A percentile compares a stretch with the other conserved stretches of the same genome.
These are phyloP conservation scores for Drosophila sturtevanti DNA, from an alignment of 1,140 invertebrate species.

Conservation along the genomic window DNA sequence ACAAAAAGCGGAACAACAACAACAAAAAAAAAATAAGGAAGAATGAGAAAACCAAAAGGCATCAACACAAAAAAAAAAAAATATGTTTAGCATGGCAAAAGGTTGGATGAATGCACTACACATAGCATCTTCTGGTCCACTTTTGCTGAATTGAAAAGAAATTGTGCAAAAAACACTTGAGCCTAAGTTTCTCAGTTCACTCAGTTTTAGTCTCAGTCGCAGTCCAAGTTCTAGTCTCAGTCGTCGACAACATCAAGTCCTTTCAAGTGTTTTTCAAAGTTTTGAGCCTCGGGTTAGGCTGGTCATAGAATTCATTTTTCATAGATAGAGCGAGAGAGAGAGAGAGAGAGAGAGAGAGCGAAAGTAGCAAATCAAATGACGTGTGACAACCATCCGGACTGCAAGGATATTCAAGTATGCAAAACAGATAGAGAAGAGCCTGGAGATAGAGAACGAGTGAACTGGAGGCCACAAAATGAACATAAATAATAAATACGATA, in stretches of 20 bases:
- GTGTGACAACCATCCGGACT: constrained; percentile 63
- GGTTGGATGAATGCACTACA: constrained; percentile 32
- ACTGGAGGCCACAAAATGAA: constrained; percentile 1
- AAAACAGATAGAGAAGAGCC: constrained; percentile 15
- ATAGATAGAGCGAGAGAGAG: constrained; percentile 5
- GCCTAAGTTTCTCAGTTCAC: constrained; percentile 29
- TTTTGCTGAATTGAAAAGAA: constrained; percentile 80
- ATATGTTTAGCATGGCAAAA: constrained; percentile 60
- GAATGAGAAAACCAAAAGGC: constrained; percentile 48
- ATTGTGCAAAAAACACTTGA: constrained; percentile 80
- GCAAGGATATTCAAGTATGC: constrained; percentile 57
- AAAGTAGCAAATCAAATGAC: constrained; percentile 74
- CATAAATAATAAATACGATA: constrained; percentile 11
- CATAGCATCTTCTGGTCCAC: constrained; percentile 59
- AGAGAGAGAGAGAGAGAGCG: not conserved
- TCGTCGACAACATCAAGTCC: constrained; percentile 26
- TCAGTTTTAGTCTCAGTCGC: constrained; percentile 31
- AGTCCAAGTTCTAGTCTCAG: constrained; percentile 24
- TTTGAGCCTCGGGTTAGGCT: constrained; percentile 55
- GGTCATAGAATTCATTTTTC: constrained; percentile 55
- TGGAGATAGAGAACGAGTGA: not conserved
- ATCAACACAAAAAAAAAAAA: constrained; percentile 7
- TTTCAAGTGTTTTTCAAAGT: constrained; percentile 76
- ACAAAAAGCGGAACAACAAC: constrained; percentile 54
- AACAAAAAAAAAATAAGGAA: constrained; percentile 27